These are phyloP conservation scores for Pyrgus malvae DNA, from an alignment of 2,888 invertebrate species.

Conservation along the genomic window DNA sequence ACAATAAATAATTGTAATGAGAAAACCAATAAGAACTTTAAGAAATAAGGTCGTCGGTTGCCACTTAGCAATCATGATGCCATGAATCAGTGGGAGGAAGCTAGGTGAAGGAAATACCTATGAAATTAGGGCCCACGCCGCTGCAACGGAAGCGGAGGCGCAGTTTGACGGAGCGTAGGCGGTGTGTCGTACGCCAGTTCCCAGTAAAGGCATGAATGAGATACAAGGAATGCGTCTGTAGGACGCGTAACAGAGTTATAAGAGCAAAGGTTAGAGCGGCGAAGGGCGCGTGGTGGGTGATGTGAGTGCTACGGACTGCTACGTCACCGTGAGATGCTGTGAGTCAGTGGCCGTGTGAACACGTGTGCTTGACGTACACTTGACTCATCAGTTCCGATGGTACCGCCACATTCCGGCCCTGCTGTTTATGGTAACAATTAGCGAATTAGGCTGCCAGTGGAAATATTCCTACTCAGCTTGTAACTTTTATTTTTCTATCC, in stretches of 20 bases:
- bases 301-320: conserved; percentile 44
- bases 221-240: conserved; percentile 43
- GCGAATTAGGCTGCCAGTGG: background rate
- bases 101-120: conserved; percentile 67
- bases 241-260: conserved; percentile 42
- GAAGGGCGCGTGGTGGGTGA: conserved; percentile 43
- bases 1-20: no score
- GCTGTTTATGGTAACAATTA: conserved; percentile 13
- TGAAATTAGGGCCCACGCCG: conserved; percentile 68
- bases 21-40: no score
- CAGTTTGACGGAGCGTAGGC: conserved; percentile 49
- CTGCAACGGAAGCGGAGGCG: conserved; percentile 66
- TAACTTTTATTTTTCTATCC: conserved; percentile 1
- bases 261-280: conserved; percentile 54
- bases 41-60: no score
- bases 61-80: no score
- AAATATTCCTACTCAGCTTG: conserved; percentile 6
- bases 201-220: conserved; percentile 35
- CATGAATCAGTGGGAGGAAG: conserved; percentile 63
- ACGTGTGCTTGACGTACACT: conserved; percentile 70
- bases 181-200: conserved; percentile 38
- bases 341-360: conserved; percentile 53
- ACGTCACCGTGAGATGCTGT: conserved; percentile 62
- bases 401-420: conserved; percentile 15
- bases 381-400: conserved; percentile 57